Evolutionary conservation across 2,888 invertebrate genomes (phyloP).

Genomic region (Cantharis rufa): DNA sequence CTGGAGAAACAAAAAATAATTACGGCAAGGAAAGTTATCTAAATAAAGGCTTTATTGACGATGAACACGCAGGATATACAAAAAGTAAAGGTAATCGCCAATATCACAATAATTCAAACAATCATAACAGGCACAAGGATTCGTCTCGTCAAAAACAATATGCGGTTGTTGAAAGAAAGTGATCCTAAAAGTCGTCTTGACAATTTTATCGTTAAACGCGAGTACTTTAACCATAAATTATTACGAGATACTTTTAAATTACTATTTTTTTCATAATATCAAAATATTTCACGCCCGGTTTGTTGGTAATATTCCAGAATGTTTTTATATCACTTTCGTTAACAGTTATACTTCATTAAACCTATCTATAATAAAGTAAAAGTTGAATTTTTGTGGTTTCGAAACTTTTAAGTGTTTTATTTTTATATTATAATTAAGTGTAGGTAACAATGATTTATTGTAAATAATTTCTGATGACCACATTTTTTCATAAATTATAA

Average conservation of each 20-base stretch:
- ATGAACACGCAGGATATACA: constrained; percentile 67
- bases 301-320: background rate
- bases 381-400: constrained; percentile 9
- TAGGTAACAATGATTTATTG: background rate
- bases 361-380: constrained; percentile 6
- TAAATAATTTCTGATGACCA: background rate
- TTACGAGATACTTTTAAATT: background rate
- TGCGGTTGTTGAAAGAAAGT: constrained; percentile 42
- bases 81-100: constrained; percentile 67
- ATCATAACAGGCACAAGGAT: constrained; percentile 65
- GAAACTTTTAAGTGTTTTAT: background rate
- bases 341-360: background rate
- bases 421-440: background rate
- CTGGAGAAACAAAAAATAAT: constrained; percentile 64
- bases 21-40: constrained; percentile 68
- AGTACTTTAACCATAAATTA: background rate
- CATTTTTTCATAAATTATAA: background rate
- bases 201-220: background rate
- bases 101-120: constrained; percentile 63
- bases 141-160: constrained; percentile 61
- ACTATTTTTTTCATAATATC: background rate
- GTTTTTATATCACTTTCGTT: background rate
- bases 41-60: constrained; percentile 68
- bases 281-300: background rate
- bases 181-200: background rate